These are phyloP conservation scores for Agonopterix alstromeriana DNA, from an alignment of 2,888 invertebrate species.

Conservation along the genomic window DNA sequence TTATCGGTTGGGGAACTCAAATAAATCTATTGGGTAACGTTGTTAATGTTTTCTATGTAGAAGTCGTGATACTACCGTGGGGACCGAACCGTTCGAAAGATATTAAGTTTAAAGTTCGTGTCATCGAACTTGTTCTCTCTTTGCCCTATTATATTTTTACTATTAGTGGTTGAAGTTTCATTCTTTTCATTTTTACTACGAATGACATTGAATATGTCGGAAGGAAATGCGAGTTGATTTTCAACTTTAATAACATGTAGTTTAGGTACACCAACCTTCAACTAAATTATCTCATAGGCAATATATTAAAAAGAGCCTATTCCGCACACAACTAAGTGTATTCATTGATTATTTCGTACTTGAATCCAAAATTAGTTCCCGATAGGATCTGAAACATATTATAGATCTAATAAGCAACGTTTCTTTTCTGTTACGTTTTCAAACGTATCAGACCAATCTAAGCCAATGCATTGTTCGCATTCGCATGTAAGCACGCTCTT, in stretches of 20 bases:
- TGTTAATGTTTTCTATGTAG: slow-evolving; percentile 52
- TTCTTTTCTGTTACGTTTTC: slow-evolving; percentile 9
- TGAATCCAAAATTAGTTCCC: background rate
- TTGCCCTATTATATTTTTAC: slow-evolving; percentile 8
- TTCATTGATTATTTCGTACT: slow-evolving; percentile 6
- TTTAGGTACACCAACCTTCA: no score
- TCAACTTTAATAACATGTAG: no score
- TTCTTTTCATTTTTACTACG: no score
- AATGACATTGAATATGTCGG: no score
- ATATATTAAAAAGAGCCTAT: slow-evolving; percentile 1
- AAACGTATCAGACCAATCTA: slow-evolving; percentile 10
- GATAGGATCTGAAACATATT: slow-evolving; percentile 14
- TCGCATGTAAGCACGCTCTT: slow-evolving; percentile 6
- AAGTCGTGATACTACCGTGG: slow-evolving; percentile 61
- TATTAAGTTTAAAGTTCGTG: slow-evolving; percentile 37
- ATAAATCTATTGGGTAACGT: slow-evolving; percentile 62
- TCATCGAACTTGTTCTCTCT: slow-evolving; percentile 29
- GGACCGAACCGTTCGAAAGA: slow-evolving; percentile 39
- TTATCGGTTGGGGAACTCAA: slow-evolving; percentile 61
- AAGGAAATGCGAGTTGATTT: no score
- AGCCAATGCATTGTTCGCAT: slow-evolving; percentile 19
- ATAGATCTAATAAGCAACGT: slow-evolving; percentile 11
- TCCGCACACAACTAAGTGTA: slow-evolving; percentile 4
- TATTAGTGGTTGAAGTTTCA: no score
- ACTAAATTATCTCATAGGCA: no score